Evolutionary conservation across 2,113 vertebrate species (phyloP), one percentile per base, ranked within the genome.

Genomic region (Nansenia antarctica): DNA sequence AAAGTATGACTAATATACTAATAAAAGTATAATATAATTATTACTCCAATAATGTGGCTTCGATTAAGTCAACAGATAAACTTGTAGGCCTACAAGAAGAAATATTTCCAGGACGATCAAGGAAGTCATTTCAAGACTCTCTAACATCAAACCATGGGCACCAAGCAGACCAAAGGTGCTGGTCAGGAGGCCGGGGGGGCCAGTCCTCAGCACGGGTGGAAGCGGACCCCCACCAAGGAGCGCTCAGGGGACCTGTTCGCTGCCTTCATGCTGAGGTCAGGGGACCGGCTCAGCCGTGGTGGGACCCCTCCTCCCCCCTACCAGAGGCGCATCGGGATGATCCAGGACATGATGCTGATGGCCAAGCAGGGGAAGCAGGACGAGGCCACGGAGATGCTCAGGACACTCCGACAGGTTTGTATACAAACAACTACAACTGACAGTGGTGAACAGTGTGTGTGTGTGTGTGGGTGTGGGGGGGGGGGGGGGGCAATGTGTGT

Each of bases 261-360:
- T 6, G 94, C 96, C 70, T 88, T 96, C 57, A 92, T 96, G 91
- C 86, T 93, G 65, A 95, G 92, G 86, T 93, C 96, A 3, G 92
- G 95, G 22, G 96, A 98, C 78, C 92, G 94, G 85, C 92, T 95
- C 27, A 90, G 86, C 55, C 93, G 90, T 37, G 85, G 90, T 0
- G 92, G 88, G 35, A 82, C 90, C 29, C 90, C 93, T 20, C 93
- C 93, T 20, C 93, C 96, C 39, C 97, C 96, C 4, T 98, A 99
- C 86, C 96, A 95, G 85, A 91, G 94, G 29, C 92, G 96, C 7
- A 94, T 98, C 47, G 80, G 93, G 73, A 96, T 98, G 94, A 95
- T 98, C 85, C 96, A 98, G 90, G 96, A 98, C 82, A 94, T 98
- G 95, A 94, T 96, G 94, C 81, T 92, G 70, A 92, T 96, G 92